A percentile compares a stretch with the other conserved stretches of the same genome.
These are phyloP conservation scores for Willisornis vidua DNA, from an alignment of 2,113 vertebrate genomes.

Conservation along the genomic window DNA sequence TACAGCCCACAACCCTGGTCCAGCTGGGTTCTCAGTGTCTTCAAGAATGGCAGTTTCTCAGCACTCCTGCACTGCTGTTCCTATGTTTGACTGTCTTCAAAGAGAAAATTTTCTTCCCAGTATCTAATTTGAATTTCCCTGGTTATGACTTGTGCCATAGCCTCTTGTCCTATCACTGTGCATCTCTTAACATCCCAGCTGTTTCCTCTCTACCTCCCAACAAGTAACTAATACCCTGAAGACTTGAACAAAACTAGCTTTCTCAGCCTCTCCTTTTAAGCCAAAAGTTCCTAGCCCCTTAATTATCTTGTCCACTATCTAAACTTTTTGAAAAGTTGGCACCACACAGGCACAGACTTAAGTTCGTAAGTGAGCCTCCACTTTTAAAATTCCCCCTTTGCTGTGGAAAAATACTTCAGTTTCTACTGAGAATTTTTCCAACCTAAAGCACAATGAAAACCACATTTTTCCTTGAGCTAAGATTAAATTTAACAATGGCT, in stretches of 20 bases:
- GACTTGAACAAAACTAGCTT: neutral
- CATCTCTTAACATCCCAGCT: neutral
- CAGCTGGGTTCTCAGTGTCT: neutral
- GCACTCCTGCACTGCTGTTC: neutral
- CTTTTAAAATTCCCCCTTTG: neutral
- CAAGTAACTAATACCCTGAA: neutral
- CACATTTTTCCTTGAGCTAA: neutral
- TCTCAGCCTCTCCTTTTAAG: neutral
- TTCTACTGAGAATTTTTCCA: neutral
- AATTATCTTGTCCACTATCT: neutral
- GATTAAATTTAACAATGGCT: neutral
- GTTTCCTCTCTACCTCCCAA: fast-evolving
- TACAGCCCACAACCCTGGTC: neutral
- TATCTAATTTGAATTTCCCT: neutral
- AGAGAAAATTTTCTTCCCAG: neutral
- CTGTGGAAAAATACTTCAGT: neutral
- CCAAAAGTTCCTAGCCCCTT: neutral
- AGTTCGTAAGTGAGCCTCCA: neutral
- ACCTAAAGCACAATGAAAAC: neutral
- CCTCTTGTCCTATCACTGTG: neutral
- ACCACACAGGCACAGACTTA: neutral
- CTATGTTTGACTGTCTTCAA: neutral
- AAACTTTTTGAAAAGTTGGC: neutral
- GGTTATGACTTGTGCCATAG: neutral
- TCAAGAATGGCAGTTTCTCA: neutral